Conservation (phyloP, 2,113 vertebrate genomes). For the Craseonycteris thonglongyai region DNA sequence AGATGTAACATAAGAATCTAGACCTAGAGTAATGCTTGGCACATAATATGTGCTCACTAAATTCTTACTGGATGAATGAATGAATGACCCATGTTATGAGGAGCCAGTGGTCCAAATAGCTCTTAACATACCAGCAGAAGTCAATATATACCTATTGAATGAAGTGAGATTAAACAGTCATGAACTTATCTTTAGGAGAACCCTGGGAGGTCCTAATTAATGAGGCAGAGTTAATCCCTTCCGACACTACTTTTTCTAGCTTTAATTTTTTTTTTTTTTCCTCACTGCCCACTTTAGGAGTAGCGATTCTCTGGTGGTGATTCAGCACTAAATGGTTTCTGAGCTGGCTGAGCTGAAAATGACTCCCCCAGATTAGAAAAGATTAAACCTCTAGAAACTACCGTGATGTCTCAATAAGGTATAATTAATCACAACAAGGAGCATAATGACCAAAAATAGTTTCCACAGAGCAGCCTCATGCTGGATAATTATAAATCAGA, state of each 20-base stretch:
- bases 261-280: not conserved
- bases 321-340: not conserved
- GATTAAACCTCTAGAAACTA: not conserved
- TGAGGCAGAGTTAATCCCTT: not conserved
- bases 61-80: not conserved
- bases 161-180: not conserved
- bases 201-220: not conserved
- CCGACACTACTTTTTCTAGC: not conserved
- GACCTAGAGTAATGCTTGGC: not conserved
- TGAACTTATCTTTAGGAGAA: not conserved
- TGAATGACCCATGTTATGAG: not conserved
- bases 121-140: not conserved
- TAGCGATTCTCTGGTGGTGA: not conserved
- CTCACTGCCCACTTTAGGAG: not conserved
- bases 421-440: slow-evolving; percentile 34
- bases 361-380: not conserved
- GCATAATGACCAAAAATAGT: not conserved
- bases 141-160: not conserved
- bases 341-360: not conserved
- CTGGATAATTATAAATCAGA: slow-evolving; percentile 23
- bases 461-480: slow-evolving; percentile 1
- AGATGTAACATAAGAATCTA: not conserved
- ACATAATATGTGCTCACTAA: not conserved
- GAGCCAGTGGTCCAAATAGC: not conserved
- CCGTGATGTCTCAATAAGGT: not conserved